Percentiles rank a stretch among this genome's conserved stretches.
phyloP scores from a whole-genome alignment of 2,888 invertebrate genomes.

The Drosophila helvetica region DNA sequence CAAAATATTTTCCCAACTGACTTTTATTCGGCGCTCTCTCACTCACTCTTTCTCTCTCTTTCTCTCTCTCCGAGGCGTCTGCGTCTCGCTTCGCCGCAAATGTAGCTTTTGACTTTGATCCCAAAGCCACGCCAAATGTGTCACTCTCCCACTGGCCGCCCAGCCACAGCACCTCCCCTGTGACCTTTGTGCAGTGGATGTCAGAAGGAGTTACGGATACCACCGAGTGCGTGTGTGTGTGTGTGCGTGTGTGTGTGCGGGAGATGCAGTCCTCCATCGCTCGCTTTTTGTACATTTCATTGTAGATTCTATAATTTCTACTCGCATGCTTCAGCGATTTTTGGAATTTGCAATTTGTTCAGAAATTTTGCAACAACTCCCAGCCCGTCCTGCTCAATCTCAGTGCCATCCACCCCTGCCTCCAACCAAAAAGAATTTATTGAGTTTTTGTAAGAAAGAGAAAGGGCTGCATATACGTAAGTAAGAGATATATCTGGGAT shows the following conservation, averaged over 20 bases:
- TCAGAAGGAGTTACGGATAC: conserved; percentile 44
- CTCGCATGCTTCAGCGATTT: conserved; percentile 76
- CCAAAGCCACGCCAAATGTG: conserved; percentile 58
- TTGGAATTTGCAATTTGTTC: conserved; percentile 79
- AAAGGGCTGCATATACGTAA: neutral
- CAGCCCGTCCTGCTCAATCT: neutral
- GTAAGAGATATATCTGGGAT: neutral
- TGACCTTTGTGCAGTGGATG: conserved; percentile 79
- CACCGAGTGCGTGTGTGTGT: conserved; percentile 8
- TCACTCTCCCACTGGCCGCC: conserved; percentile 13
- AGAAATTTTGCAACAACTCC: conserved; percentile 62
- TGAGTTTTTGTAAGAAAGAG: conserved; percentile 20
- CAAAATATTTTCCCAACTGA: conserved; percentile 76
- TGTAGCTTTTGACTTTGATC: conserved; percentile 76
- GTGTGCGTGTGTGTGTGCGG: conserved; percentile 14
- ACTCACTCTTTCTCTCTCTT: conserved; percentile 4
- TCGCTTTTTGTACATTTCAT: conserved; percentile 68
- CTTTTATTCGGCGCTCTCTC: conserved; percentile 47
- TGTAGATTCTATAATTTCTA: conserved; percentile 78
- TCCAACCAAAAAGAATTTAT: conserved; percentile 43
- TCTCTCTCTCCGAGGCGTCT: neutral
- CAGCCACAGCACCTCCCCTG: conserved; percentile 50
- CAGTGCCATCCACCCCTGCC: neutral
- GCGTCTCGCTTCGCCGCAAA: conserved; percentile 31
- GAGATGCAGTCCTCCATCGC: conserved; percentile 11